A percentile compares a stretch with the other conserved stretches of the same genome.
Evolutionary conservation across 1,140 invertebrate genomes (phyloP).

Genomic region (Myzus persicae): DNA sequence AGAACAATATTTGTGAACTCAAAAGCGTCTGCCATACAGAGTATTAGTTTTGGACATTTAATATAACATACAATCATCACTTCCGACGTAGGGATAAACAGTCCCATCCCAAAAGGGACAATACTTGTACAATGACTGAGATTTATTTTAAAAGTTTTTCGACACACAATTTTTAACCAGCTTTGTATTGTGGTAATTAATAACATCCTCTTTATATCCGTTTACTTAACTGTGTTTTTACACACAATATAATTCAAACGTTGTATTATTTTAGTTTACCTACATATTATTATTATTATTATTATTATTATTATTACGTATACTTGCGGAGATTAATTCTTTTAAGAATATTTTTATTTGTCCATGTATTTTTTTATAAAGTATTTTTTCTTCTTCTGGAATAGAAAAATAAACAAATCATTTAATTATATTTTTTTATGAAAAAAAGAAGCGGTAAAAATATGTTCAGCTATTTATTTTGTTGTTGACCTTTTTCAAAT

Average conservation of each 20-base stretch:
- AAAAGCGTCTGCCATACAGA: background rate
- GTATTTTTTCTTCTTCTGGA: background rate
- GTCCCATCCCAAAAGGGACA: background rate
- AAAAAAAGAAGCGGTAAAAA: background rate
- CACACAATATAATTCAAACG: background rate
- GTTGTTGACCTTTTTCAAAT: background rate
- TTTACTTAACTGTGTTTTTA: background rate
- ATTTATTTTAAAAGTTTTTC: constrained; percentile 2
- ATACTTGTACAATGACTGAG: background rate
- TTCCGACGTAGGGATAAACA: background rate
- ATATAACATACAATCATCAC: background rate
- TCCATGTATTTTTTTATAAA: background rate
- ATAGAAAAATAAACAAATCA: background rate
- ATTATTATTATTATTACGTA: background rate
- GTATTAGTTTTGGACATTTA: background rate
- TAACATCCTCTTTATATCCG: background rate
- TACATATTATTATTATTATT: background rate
- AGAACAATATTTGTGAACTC: background rate
- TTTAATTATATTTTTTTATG: background rate
- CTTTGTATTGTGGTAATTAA: background rate
- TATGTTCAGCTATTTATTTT: background rate
- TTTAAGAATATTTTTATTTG: background rate
- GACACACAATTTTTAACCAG: background rate
- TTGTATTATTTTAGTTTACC: background rate
- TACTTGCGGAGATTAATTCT: background rate